Base-by-base conservation (phyloP, 2,888 invertebrate species). In the Ceratothoa steindachneri region DNA sequence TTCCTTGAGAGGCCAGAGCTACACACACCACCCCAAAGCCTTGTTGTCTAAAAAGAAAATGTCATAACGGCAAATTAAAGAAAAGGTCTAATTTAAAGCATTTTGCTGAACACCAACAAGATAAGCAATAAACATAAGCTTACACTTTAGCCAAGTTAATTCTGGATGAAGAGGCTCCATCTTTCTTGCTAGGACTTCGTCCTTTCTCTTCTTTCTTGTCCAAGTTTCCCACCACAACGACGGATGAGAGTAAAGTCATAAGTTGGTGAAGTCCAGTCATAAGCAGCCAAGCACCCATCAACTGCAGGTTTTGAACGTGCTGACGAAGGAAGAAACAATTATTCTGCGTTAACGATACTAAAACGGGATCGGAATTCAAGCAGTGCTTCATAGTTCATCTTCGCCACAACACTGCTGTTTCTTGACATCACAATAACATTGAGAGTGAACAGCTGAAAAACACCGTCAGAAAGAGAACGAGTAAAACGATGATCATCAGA, bases 21-120 rank as follows among this genome's bases (percentile, higher is more conserved):
- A 95, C 95, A 82, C 93, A 93, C 12, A 95, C 87, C 1, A 93
- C 94, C 70, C 94, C 93, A 80, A 95, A 92, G 31, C 93, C 92
- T 85, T 94, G 94, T 85, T 91, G 92, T 83, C 90, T 90, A 83
- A 15, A 60, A 67, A 28, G 22, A 15, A 52, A 28, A 41, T 9
- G 5, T 41, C 15, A 41, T 9, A 41, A 41, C 15, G 5, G 7
- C 1, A 30, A 60, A 41, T 51, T 9, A n/a, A 9, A 29, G 22
- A n/a, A 9, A 0, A 7, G 9, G 9, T 41, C 5, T 4, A 29
- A 15, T 60, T 7, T n/a, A 0, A 1, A 30, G 22, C n/a, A n/a
- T n/a, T n/a, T n/a, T n/a, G n/a, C n/a, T n/a, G n/a, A n/a, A n/a
- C n/a, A n/a, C n/a, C n/a, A n/a, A n/a, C n/a, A n/a, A n/a, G n/a